phyloP scores from a whole-genome alignment of 2,113 vertebrate genomes.

The Clinocottus analis region DNA sequence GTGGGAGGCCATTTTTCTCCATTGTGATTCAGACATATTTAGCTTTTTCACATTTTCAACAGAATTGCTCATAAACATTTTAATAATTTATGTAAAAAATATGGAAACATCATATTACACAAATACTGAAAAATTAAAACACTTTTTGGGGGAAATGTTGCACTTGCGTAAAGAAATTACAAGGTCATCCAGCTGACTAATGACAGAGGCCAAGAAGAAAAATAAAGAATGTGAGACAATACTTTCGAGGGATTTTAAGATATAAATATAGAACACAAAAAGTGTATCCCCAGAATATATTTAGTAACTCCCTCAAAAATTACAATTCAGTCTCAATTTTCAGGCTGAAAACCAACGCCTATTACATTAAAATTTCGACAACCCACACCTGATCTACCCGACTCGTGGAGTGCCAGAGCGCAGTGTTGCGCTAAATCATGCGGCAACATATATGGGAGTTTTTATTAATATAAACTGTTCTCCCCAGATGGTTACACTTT shows the following conservation, averaged over 20 bases:
- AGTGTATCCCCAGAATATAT: too few species aligned
- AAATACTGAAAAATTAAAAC: slow-evolving; percentile 10
- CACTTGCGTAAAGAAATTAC: slow-evolving; percentile 7
- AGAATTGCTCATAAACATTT: background rate
- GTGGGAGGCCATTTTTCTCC: background rate
- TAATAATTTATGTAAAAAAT: background rate
- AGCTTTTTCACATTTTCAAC: background rate
- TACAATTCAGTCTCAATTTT: background rate
- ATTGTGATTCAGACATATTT: background rate
- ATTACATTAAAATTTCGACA: background rate
- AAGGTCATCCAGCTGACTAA: slow-evolving; percentile 14
- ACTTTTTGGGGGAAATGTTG: background rate
- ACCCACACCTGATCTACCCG: too few species aligned
- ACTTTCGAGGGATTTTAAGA: background rate
- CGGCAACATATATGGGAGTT: slow-evolving; percentile 6
- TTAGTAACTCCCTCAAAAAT: background rate
- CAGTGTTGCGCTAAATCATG: slow-evolving; percentile 28
- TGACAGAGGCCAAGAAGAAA: slow-evolving; percentile 3
- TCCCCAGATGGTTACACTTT: slow-evolving; percentile 21
- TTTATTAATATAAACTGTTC: slow-evolving; percentile 19
- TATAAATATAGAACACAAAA: background rate
- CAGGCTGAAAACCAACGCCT: background rate
- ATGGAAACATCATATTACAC: slow-evolving; percentile 5
- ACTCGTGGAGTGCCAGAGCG: background rate
- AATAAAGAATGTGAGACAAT: background rate